Base-by-base conservation (phyloP, 2,888 invertebrate species). In the Steinernema carpocapsae region DNA sequence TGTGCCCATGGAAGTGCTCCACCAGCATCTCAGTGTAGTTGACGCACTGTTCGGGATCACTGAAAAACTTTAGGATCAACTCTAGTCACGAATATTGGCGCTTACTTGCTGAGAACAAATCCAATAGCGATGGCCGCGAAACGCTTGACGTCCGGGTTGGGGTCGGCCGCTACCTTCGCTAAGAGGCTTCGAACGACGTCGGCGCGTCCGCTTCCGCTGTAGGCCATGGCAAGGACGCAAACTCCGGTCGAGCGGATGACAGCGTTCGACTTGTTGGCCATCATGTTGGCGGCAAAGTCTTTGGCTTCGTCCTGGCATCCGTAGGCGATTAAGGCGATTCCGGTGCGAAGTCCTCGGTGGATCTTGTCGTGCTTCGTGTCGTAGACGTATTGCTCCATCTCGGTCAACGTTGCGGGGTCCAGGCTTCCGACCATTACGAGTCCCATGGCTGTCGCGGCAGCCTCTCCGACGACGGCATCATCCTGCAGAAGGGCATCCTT, bases 301-400 rank as follows among this genome's bases (percentile, higher is more conserved):
- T 99, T 97, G 12, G 97, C 97, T 88, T 97, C 96, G 88, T 99
- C 97, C 78, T 97, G 91, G 24, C 95, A 92, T 12, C 97, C 97
- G 59, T 82, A 81, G n/a, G 81, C 81, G 12, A 81, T 24, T 48
- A 80, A 48, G 37, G 77, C 77, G 42, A 78, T 42, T 12, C 64
- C 29, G 10, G 64, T 64, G n/a, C 64, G 64, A 29, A 64, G 64
- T 26, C 64, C 64, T 29, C 64, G 22, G 2, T 97, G 91, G 87
- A 99, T 99, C 89, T 99, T 99, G 88, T 99, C 99, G 88, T 99
- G 99, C 88, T 95, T 94, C 56, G 95, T 95, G 88, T 96, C 95
- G 88, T 94, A 93, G 19, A 94, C 94, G 88, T 94, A 64, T 91
- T 92, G 88, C 59, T 82, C 78, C 80, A 83, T 80, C 64, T 86